Evolutionary conservation across 2,888 invertebrate genomes (phyloP).

Genomic region (Lacanobia oleracea): DNA sequence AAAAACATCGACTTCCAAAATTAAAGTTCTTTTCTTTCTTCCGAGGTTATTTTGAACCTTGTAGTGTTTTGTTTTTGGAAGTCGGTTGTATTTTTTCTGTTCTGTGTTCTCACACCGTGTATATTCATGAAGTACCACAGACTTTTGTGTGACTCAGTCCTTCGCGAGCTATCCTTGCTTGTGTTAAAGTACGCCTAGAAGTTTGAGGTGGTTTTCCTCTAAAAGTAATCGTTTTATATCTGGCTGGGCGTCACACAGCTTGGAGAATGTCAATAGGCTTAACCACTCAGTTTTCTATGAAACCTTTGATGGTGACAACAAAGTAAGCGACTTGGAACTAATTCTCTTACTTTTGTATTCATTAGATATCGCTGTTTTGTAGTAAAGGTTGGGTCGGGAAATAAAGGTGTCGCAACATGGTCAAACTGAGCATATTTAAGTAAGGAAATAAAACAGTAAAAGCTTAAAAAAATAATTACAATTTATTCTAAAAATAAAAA

Average conservation of each 20-base stretch:
- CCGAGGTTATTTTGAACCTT: no score
- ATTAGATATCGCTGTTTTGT: not conserved
- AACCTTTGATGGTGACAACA: not conserved
- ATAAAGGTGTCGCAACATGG: not conserved
- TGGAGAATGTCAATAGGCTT: not conserved
- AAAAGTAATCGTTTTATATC: not conserved
- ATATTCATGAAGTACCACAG: not conserved
- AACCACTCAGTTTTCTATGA: not conserved
- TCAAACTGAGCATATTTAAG: no score
- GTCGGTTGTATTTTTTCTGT: no score
- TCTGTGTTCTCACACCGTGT: no score
- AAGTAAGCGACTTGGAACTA: no score
- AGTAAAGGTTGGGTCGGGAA: not conserved
- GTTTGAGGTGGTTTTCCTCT: not conserved
- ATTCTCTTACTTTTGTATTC: not conserved
- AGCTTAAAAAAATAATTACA: conserved; percentile 2
- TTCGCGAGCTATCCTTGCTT: not conserved
- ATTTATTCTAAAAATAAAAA: conserved; percentile 59
- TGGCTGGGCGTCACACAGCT: not conserved
- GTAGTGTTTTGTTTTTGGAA: no score
- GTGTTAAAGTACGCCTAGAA: not conserved
- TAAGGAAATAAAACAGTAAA: conserved; percentile 16
- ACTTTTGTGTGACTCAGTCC: not conserved
- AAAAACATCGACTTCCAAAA: no score
- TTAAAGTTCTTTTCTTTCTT: no score